Evolutionary conservation across 2,888 invertebrate genomes (phyloP), one percentile per base, ranked within the genome.

Genomic region (Lasius platythorax): DNA sequence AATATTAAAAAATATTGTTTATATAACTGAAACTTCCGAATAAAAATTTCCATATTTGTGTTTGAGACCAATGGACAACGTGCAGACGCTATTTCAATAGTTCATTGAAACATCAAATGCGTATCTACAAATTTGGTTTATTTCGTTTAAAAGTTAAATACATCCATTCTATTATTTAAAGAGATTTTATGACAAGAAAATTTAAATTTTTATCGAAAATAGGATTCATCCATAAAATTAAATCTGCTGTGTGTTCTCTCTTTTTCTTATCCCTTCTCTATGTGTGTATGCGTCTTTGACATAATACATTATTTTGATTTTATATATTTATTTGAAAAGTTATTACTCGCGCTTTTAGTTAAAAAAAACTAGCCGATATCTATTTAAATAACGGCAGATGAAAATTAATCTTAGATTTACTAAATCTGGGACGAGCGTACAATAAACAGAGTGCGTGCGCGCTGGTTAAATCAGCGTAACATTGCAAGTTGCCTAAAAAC

Each of bases 401-500:
- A 43, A 2, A 74, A 15, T 61, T 11, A 18, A 74, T 61, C 4
- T 61, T 23, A n/a, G 2, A 56, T n/a, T 40, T 28, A 15, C 12
- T 5, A 8, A 73, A 61, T 74, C 4, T 28, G n/a, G n/a, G 4
- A 11, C 11, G 12, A 68, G 46, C 50, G 6, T 30, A 68, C 3
- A 1, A 33, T 28, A 18, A 75, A 15, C 15, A 33, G 2, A 58
- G 15, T 12, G 23, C 23, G 8, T 63, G 15, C 30, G 23, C 6
- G 15, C n/a, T 78, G n/a, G 8, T 37, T 33, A 23, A 43, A 79
- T 11, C 58, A 43, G 58, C 33, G 11, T 46, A 33, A 72, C 11
- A 33, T 37, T 73, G 73, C 23, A 68, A 70, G 68, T 43, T 70
- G n/a, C 4, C 18, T 46, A 61, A 79, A 79, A 79, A 73, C 6